phyloP scores from a whole-genome alignment of 2,113 vertebrate species.

The Labrus mixtus region DNA sequence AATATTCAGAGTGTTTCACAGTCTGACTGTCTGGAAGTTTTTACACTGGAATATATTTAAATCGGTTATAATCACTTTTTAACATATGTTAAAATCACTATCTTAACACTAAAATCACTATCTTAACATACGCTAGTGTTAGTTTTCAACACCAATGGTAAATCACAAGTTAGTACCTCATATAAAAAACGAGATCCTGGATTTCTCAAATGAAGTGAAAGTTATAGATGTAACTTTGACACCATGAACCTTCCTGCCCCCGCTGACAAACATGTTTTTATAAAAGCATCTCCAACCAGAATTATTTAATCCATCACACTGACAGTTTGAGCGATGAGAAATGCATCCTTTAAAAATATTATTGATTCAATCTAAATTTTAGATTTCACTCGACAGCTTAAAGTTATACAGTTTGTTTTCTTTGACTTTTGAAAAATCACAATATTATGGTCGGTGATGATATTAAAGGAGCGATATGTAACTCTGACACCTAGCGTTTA shows the following conservation, averaged over 20 bases:
- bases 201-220: background rate
- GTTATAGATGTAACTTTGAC: too few species aligned
- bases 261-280: background rate
- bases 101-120: background rate
- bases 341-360: background rate
- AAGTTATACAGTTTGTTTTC: too few species aligned
- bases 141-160: background rate
- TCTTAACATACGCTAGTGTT: background rate
- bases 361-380: too few species aligned
- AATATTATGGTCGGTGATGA: too few species aligned
- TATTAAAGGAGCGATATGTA: too few species aligned
- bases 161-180: background rate
- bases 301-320: background rate
- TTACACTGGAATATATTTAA: background rate
- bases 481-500: too few species aligned
- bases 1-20: slow-evolving; percentile 14
- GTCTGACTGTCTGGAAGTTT: background rate
- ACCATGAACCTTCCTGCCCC: background rate
- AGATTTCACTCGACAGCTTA: too few species aligned
- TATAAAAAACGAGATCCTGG: background rate
- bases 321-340: background rate
- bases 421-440: too few species aligned
- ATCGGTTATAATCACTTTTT: background rate
- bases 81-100: background rate
- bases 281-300: background rate